Percentiles rank a stretch among this genome's conserved stretches.
Evolutionary conservation across 92 coral and sea anemone genomes (phyloP).

Genomic region (Parazoanthus darwini): DNA sequence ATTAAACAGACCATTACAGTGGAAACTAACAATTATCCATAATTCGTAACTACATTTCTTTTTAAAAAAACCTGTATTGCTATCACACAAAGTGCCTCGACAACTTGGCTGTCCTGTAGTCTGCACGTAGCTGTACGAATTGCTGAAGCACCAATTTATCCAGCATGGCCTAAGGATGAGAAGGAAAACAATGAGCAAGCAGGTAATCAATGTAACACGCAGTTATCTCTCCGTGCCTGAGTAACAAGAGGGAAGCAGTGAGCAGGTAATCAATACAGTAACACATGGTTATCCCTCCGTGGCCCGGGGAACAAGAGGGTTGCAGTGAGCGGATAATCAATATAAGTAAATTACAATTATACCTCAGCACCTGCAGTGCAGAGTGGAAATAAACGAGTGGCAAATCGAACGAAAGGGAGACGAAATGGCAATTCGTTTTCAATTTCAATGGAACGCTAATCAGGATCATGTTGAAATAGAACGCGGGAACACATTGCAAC

Average conservation of each 20-base stretch:
- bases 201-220: neutral
- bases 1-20: too few species aligned
- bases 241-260: neutral
- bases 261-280: neutral
- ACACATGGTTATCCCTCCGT: neutral
- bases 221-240: neutral
- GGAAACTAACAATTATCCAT: too few species aligned
- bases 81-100: constrained; percentile 63
- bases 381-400: neutral
- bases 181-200: neutral
- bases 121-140: constrained; percentile 97
- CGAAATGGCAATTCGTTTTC: neutral
- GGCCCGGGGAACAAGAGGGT: neutral
- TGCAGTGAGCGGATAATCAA: too few species aligned
- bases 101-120: constrained; percentile 93
- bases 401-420: too few species aligned
- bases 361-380: neutral
- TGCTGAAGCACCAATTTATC: constrained; percentile 95
- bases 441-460: neutral
- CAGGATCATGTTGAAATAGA: too few species aligned
- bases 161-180: constrained; percentile 71
- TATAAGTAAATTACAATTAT: neutral
- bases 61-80: neutral
- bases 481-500: too few species aligned
- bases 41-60: too few species aligned